phyloP scores from a whole-genome alignment of 1,140 invertebrate genomes.

The Pogonomyrmex californicus region DNA sequence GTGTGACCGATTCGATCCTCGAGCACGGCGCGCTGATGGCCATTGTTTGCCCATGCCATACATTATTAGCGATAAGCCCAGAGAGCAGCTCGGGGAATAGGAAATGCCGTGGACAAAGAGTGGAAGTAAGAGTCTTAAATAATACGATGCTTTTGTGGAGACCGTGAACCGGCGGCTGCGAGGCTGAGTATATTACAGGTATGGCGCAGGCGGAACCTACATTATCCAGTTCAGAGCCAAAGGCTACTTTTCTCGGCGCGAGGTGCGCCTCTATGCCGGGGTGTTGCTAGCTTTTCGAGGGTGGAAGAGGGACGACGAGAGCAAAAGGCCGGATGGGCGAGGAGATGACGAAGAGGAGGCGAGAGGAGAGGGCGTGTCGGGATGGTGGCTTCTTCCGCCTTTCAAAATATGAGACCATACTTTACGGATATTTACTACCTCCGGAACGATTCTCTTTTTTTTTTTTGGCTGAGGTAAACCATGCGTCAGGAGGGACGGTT shows the following conservation, averaged over 20 bases:
- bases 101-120: conserved; percentile 79
- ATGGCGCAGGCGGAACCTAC: conserved; percentile 71
- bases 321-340: conserved; percentile 31
- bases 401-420: conserved; percentile 80
- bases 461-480: conserved; percentile 54
- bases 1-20: conserved; percentile 68
- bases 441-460: conserved; percentile 47
- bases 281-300: conserved; percentile 65
- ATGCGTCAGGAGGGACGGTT: conserved; percentile 31
- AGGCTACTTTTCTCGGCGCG: conserved; percentile 73
- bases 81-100: conserved; percentile 72
- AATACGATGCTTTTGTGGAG: conserved; percentile 80
- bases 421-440: conserved; percentile 78
- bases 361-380: conserved; percentile 58
- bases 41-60: conserved; percentile 77
- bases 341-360: conserved; percentile 27
- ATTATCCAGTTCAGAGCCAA: conserved; percentile 79
- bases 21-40: conserved; percentile 72
- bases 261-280: conserved; percentile 13
- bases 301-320: conserved; percentile 48
- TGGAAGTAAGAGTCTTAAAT: conserved; percentile 80
- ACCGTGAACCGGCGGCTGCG: conserved; percentile 56
- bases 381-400: conserved; percentile 74
- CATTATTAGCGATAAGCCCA: conserved; percentile 81
- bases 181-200: conserved; percentile 74